These are phyloP conservation scores for Sturnira hondurensis DNA, from an alignment of 2,113 vertebrate genomes.

Conservation along the genomic window DNA sequence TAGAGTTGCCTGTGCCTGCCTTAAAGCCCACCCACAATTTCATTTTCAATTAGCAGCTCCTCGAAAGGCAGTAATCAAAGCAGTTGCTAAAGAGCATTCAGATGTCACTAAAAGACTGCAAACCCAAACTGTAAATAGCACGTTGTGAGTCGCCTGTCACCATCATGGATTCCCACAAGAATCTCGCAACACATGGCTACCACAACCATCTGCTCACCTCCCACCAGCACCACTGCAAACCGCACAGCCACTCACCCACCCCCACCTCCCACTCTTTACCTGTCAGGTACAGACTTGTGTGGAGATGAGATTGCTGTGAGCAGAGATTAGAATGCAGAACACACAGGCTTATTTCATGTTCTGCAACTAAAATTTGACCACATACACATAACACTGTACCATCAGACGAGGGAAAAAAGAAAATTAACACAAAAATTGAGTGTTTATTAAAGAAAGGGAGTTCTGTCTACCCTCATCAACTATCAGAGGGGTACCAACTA, in stretches of 20 bases:
- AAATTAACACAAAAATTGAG: neutral
- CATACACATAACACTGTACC: neutral
- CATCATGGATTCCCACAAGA: conserved; percentile 77
- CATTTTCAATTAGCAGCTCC: conserved; percentile 86
- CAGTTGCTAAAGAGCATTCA: conserved; percentile 86
- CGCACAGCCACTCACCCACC: neutral
- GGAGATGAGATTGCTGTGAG: neutral
- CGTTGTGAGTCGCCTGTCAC: conserved; percentile 85
- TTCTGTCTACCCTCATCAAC: neutral
- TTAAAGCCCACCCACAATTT: conserved; percentile 83
- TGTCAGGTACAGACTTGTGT: conserved; percentile 4
- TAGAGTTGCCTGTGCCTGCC: conserved; percentile 51
- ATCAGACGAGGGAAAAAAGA: neutral
- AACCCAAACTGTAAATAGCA: conserved; percentile 87
- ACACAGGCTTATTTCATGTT: accelerated
- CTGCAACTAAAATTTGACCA: neutral
- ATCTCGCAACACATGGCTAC: conserved; percentile 73
- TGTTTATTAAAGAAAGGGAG: neutral
- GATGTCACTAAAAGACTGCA: conserved; percentile 82
- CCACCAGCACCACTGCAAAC: conserved; percentile 43
- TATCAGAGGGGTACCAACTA: neutral
- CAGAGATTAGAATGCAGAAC: neutral
- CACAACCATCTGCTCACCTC: conserved; percentile 81
- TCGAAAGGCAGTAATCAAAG: conserved; percentile 82
- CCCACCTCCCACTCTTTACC: conserved; percentile 60